Conservation (phyloP, 1,140 invertebrate species). For the Drosophila nannoptera region DNA sequence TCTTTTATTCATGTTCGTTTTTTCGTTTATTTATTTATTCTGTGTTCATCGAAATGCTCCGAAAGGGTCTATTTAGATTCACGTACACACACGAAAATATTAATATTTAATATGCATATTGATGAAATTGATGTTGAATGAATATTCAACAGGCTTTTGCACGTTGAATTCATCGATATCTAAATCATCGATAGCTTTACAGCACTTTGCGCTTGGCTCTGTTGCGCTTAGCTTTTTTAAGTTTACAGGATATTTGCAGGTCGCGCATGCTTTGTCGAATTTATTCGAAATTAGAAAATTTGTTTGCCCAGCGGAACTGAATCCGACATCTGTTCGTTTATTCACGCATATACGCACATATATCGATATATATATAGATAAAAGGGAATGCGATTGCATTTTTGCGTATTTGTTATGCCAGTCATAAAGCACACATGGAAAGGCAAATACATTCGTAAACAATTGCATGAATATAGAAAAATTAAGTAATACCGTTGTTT, state of each 20-base stretch:
- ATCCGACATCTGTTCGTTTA: neutral
- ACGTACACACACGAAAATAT: too few species aligned
- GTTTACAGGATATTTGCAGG: neutral
- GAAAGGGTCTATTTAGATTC: too few species aligned
- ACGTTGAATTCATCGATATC: too few species aligned
- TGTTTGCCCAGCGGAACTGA: neutral
- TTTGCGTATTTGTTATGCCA: slow-evolving; percentile 7
- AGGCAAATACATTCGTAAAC: neutral
- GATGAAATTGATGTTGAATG: too few species aligned
- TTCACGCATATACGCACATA: neutral
- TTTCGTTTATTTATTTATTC: slow-evolving; percentile 2
- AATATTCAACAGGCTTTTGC: too few species aligned
- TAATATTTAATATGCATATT: too few species aligned
- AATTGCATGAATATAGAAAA: neutral
- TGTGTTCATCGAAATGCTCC: neutral
- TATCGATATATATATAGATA: neutral
- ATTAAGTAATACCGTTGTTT: neutral
- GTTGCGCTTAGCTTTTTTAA: neutral
- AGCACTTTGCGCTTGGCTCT: too few species aligned
- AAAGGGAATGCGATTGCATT: neutral
- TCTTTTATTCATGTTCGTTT: slow-evolving; percentile 6
- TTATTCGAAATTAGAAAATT: neutral
- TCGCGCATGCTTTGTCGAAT: neutral
- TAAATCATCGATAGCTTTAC: too few species aligned
- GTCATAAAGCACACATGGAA: neutral